Evolutionary conservation across 2,888 invertebrate species (phyloP).

Genomic region (Apeira syringaria): DNA sequence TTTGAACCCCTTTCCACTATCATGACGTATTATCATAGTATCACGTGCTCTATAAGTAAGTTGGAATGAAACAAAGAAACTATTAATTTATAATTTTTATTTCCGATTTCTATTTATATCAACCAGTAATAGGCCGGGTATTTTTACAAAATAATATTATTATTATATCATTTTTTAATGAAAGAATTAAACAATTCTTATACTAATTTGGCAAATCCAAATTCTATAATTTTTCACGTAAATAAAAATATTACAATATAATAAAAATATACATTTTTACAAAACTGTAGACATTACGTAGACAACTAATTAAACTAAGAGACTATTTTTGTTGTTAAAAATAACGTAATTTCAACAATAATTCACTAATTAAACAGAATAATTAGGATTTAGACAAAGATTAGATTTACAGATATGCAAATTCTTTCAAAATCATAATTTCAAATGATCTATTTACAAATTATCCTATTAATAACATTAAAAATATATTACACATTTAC

Average conservation of each 20-base stretch:
- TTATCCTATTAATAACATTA: conserved; percentile 51
- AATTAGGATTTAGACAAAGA: conserved; percentile 39
- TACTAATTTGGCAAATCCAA: conserved; percentile 80
- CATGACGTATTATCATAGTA: too few species aligned
- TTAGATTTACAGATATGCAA: conserved; percentile 61
- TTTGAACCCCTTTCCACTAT: too few species aligned
- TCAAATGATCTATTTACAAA: conserved; percentile 69
- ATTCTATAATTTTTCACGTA: conserved; percentile 71
- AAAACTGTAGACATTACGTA: conserved; percentile 68
- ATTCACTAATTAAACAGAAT: conserved; percentile 52
- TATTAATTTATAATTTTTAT: conserved; percentile 78
- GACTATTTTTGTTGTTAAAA: conserved; percentile 64
- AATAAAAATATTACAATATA: conserved; percentile 70
- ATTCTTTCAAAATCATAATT: conserved; percentile 50
- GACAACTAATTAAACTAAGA: conserved; percentile 52
- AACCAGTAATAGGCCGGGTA: conserved; percentile 68
- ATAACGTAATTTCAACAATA: conserved; percentile 67
- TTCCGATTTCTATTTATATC: conserved; percentile 76
- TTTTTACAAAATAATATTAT: conserved; percentile 77
- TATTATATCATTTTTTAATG: conserved; percentile 66
- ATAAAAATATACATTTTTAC: conserved; percentile 80
- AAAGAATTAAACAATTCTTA: conserved; percentile 78
- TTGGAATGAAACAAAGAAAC: conserved; percentile 54
- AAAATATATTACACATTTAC: conserved; percentile 70
- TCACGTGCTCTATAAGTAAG: too few species aligned